Percentiles rank a stretch among this genome's conserved stretches.
These are phyloP conservation scores for Leucophenga maculata DNA, from an alignment of 2,888 invertebrate species.

Conservation along the genomic window DNA sequence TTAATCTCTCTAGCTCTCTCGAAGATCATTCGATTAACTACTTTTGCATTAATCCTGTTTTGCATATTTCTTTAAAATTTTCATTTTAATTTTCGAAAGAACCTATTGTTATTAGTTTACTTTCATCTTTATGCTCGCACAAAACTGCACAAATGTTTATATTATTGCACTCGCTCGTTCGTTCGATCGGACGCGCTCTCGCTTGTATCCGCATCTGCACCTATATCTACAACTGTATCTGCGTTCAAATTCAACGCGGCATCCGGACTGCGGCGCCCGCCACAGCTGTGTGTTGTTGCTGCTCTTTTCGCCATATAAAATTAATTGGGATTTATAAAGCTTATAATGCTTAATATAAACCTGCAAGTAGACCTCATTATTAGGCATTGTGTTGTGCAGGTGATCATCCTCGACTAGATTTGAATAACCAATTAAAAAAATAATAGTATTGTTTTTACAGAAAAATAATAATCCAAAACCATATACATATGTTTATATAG, in stretches of 20 bases:
- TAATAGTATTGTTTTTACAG: slow-evolving; percentile 1
- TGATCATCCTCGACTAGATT: slow-evolving; percentile 35
- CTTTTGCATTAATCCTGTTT: too few relatives aligned
- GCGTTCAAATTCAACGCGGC: slow-evolving; percentile 34
- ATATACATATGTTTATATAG: too few relatives aligned
- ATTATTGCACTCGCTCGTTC: background rate
- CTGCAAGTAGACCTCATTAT: slow-evolving; percentile 61
- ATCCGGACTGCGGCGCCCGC: slow-evolving; percentile 53
- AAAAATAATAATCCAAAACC: too few relatives aligned
- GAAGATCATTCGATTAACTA: too few relatives aligned
- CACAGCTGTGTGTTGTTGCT: slow-evolving; percentile 62
- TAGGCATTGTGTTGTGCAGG: slow-evolving; percentile 60
- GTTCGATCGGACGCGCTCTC: too few relatives aligned
- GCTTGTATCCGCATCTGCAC: background rate
- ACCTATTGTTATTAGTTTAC: background rate
- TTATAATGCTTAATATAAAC: slow-evolving; percentile 16
- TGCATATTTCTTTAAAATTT: too few relatives aligned
- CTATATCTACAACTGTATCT: slow-evolving; percentile 45
- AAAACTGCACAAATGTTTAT: background rate
- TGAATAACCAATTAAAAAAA: too few relatives aligned
- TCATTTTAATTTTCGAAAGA: too few relatives aligned
- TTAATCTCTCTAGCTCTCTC: too few relatives aligned
- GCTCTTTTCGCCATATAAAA: slow-evolving; percentile 9
- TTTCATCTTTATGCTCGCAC: background rate
- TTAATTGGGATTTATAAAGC: too few relatives aligned